Evolutionary conservation across 2,113 vertebrate species (phyloP).

Genomic region (Psittacara wagleri): DNA sequence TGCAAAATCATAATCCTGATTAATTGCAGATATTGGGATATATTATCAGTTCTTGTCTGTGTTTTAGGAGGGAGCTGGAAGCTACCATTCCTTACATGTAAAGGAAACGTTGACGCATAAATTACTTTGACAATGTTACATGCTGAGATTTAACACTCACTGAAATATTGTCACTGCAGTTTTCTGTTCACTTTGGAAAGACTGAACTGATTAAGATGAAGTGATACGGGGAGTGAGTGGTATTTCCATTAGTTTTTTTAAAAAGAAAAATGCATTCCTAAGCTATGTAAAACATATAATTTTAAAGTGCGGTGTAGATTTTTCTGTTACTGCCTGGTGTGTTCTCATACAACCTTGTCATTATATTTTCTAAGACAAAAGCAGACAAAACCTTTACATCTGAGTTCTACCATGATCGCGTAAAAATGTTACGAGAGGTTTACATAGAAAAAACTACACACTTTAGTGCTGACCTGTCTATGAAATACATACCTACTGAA

Average conservation of each 20-base stretch:
- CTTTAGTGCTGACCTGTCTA: conserved; percentile 49
- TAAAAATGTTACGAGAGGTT: conserved; percentile 71
- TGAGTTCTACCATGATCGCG: conserved; percentile 75
- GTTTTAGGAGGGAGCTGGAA: background rate
- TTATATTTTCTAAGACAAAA: conserved; percentile 74
- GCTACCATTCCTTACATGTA: background rate
- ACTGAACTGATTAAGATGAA: background rate
- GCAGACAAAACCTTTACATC: conserved; percentile 78
- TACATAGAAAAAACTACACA: background rate
- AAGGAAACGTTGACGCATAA: background rate
- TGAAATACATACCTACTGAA: conserved; percentile 74
- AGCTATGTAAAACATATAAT: background rate
- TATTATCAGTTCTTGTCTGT: background rate
- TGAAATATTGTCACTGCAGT: background rate
- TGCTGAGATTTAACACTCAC: background rate
- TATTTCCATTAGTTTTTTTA: background rate
- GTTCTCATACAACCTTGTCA: background rate
- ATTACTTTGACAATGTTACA: background rate
- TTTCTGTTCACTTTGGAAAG: background rate
- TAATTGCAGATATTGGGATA: background rate
- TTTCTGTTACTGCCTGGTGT: background rate
- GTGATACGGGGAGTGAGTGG: rapidly evolving
- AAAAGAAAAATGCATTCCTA: background rate
- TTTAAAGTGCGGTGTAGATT: background rate
- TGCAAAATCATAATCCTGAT: background rate